These are phyloP conservation scores for Pygoscelis antarcticus DNA, from an alignment of 2,113 vertebrate genomes.

Conservation along the genomic window DNA sequence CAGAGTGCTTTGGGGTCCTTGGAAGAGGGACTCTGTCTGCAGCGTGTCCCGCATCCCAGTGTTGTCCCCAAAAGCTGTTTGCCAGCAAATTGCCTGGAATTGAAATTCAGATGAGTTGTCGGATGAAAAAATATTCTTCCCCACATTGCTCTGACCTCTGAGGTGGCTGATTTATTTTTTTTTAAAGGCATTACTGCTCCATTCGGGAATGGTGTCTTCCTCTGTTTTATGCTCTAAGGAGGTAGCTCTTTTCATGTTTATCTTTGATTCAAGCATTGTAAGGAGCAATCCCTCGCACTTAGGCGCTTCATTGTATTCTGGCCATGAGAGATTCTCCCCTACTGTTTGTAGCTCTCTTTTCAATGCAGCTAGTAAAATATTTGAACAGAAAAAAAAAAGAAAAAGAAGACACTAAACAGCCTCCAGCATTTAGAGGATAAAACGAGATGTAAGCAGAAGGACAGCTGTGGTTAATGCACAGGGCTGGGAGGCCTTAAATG, in stretches of 20 bases:
- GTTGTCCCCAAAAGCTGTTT: neutral
- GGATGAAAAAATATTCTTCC: neutral
- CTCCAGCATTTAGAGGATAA: conserved; percentile 45
- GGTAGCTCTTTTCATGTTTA: conserved; percentile 55
- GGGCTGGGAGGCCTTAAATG: neutral
- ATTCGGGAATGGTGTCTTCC: conserved; percentile 32
- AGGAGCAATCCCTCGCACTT: conserved; percentile 54
- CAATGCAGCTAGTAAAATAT: conserved; percentile 54
- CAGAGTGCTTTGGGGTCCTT: neutral
- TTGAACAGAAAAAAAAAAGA: neutral
- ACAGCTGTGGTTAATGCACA: conserved; percentile 9
- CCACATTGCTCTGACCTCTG: neutral
- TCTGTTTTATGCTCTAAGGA: conserved; percentile 54
- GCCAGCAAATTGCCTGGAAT: neutral
- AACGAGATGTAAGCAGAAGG: neutral
- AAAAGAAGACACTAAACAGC: conserved; percentile 12
- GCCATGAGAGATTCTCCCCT: conserved; percentile 50
- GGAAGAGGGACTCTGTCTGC: neutral
- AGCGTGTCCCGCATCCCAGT: accelerated
- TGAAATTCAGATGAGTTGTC: conserved; percentile 14
- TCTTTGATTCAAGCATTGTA: conserved; percentile 63
- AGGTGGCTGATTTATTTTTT: conserved; percentile 26
- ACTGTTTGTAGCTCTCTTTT: conserved; percentile 61
- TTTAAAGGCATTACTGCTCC: conserved; percentile 9
- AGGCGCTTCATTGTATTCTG: conserved; percentile 38